These are phyloP conservation scores for Drosophila lacicola DNA, from an alignment of 2,888 invertebrate genomes.

Conservation along the genomic window DNA sequence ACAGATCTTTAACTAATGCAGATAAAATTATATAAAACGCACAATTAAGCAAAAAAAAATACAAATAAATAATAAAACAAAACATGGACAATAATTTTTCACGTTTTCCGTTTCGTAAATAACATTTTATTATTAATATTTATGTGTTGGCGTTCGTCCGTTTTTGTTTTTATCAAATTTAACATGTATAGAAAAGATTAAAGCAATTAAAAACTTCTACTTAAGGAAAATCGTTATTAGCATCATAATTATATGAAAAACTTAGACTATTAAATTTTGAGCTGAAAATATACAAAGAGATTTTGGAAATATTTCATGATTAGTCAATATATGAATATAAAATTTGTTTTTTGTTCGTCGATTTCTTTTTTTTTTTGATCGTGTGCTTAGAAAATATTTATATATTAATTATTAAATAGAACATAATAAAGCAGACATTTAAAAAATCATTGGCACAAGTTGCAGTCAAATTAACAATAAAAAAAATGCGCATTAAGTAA, in stretches of 20 bases:
- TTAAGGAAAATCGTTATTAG: constrained; percentile 39
- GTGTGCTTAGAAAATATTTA: constrained; percentile 33
- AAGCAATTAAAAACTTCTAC: constrained; percentile 46
- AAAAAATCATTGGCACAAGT: constrained; percentile 84
- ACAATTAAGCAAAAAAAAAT: background rate
- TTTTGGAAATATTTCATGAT: constrained; percentile 61
- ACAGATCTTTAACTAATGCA: constrained; percentile 15
- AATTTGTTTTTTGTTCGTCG: constrained; percentile 22
- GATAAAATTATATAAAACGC: background rate
- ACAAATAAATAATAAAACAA: constrained; percentile 34
- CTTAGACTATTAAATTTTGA: constrained; percentile 78
- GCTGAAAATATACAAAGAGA: constrained; percentile 83
- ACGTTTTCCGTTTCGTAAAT: constrained; percentile 45
- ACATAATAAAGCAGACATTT: constrained; percentile 60
- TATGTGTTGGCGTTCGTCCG: constrained; percentile 38
- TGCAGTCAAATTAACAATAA: constrained; percentile 81
- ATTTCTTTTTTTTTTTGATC: constrained; percentile 41
- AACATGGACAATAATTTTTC: constrained; percentile 46
- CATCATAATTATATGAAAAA: constrained; percentile 29
- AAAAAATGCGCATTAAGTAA: constrained; percentile 43
- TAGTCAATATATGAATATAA: constrained; percentile 53
- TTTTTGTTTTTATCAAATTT: constrained; percentile 32
- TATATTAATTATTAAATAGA: constrained; percentile 60
- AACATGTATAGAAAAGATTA: constrained; percentile 49
- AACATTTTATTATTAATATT: constrained; percentile 67